These are phyloP conservation scores for Lingula anatina DNA, from an alignment of 2,888 invertebrate species.

Conservation along the genomic window DNA sequence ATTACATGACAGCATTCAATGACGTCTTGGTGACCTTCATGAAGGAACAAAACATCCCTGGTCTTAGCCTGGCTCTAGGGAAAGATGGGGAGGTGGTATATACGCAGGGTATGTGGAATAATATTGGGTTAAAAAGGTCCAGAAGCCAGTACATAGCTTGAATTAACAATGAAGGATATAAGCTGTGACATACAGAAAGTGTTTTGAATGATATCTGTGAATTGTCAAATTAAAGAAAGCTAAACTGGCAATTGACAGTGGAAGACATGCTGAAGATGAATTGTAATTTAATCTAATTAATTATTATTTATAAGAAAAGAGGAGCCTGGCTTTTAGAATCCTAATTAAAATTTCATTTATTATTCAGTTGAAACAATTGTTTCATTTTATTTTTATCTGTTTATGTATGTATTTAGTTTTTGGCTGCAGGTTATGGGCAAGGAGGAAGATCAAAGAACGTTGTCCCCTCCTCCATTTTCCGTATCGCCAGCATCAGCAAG, in stretches of 20 bases:
- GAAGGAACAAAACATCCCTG: conserved; percentile 33
- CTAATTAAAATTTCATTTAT: no score
- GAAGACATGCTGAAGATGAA: no score
- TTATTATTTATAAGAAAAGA: no score
- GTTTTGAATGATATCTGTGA: background rate
- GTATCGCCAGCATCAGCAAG: conserved; percentile 41
- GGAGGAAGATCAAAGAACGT: conserved; percentile 19
- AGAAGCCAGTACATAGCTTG: background rate
- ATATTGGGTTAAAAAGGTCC: background rate
- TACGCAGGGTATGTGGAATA: conserved; percentile 24
- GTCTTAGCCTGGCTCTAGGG: conserved; percentile 26
- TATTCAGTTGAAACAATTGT: no score
- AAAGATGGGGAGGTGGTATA: conserved; percentile 27
- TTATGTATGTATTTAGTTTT: background rate
- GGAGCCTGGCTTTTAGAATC: no score
- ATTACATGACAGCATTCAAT: conserved; percentile 24
- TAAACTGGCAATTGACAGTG: background rate
- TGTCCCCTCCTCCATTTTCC: conserved; percentile 23
- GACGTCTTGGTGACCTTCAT: conserved; percentile 29
- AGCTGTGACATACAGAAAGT: no score
- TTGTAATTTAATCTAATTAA: no score
- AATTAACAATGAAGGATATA: no score
- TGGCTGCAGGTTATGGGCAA: conserved; percentile 28
- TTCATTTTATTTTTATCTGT: background rate
- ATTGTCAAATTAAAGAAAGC: background rate